Percentiles rank a stretch among this genome's conserved stretches.
Conservation (phyloP, 2,113 vertebrate genomes). For the Corythornis cristatus region DNA sequence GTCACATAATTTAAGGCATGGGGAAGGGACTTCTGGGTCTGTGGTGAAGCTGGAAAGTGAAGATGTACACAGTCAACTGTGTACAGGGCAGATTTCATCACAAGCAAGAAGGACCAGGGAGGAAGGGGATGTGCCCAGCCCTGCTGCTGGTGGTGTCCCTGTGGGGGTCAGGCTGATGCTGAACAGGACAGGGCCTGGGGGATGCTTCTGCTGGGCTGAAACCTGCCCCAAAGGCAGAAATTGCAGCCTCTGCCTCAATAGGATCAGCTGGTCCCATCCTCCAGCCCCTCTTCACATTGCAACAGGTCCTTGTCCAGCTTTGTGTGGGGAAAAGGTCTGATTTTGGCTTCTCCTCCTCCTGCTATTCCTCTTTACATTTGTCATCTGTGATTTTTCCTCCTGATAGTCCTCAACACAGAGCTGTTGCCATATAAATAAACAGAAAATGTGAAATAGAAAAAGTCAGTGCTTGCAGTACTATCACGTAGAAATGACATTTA, state of each 20-base stretch:
- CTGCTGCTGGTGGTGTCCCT: neutral
- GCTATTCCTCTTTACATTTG: neutral
- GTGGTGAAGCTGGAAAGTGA: too few species aligned
- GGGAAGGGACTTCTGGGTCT: neutral
- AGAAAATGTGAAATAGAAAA: neutral
- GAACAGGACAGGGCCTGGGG: neutral
- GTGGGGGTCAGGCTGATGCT: neutral
- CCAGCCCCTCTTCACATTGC: neutral
- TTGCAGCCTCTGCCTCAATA: neutral
- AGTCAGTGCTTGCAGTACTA: neutral
- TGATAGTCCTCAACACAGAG: neutral
- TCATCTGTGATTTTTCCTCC: neutral
- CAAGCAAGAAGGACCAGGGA: neutral
- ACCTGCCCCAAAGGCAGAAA: neutral
- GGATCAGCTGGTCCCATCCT: neutral
- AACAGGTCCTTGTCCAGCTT: neutral
- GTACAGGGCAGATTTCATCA: neutral
- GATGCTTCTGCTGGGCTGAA: neutral
- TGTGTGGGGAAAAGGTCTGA: neutral
- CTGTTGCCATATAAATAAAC: neutral
- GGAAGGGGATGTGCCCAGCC: neutral
- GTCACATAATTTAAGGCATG: accelerated
- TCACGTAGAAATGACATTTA: neutral
- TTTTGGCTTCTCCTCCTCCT: neutral
- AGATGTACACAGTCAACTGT: too few species aligned